Base-by-base conservation (phyloP, 2,113 vertebrate species). In the Gnathonemus echidnorhynchus region DNA sequence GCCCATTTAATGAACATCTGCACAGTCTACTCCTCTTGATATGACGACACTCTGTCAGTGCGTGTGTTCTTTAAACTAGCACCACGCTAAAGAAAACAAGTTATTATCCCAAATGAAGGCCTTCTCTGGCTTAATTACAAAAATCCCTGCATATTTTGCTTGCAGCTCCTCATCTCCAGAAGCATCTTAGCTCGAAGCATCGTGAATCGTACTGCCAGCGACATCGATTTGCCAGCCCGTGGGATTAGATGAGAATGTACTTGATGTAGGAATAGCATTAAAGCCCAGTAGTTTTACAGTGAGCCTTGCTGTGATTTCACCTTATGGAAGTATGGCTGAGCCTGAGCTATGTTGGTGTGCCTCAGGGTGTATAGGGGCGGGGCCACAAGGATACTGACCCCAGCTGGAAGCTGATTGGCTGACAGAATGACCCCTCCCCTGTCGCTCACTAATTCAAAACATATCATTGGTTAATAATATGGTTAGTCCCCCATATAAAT, bases 1-100 rank as follows among this genome's bases (percentile, higher is more conserved):
- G 88, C 89, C 89, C 87, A 90, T 92, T 93, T 92, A 91, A 92
- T 93, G 89, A 92, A 92, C 92, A 92, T 91, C 91, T 92, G 90
- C 88, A 83, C 66, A 42, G 46, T 90, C 88, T 70, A 74, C 89
- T 70, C 91, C 86, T 92, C 62, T 74, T 87, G 50, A 90, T 84
- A 48, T 89, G 80, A 62, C 50, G 42, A 77, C 42, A 89, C 89
- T 89, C 53, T n/a, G 66, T 85, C 52, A 89, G 74, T 8, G 21
- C 0, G 21, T 80, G 48, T 50, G 46, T 83, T 84, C 74, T 58
- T 85, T 89, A 89, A 89, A 85, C 27, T 46, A 86, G 21, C 24
- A 24, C 80, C 11, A 50, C 52, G 17, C 46, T 52, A 46, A 85
- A 46, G 74, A 89, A 83, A 89, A 80, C 89, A 84, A 85, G 35